Evolutionary conservation across 1,140 invertebrate species (phyloP), one percentile per base, ranked within the genome.

Genomic region (Lysiphlebus fabarum): DNA sequence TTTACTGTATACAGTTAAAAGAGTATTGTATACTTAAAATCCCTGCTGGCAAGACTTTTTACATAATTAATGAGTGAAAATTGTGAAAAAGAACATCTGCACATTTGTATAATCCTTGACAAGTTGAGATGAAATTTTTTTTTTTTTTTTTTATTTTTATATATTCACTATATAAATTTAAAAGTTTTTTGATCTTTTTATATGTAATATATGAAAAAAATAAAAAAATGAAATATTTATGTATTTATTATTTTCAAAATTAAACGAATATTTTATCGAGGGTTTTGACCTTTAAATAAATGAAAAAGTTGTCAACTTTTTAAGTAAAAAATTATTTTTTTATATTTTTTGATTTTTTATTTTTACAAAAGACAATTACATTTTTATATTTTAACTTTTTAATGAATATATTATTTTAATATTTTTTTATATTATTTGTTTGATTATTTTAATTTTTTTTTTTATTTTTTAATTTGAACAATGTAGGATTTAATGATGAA

Each of bases 51-150:
- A 48, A 12, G 9, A 34, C 50, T 47, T 49, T 44, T 33, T 60
- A 60, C 53, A 60, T 60, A 60, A 60, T 60, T 60, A 60, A 60
- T 54, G 44, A 55, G 44, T 41, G 44, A 54, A 60, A 53, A 49
- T 14, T 43, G 51, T 48, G 51, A 60, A 50, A 44, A 49, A 17
- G 12, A 60, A 60, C 58, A 60, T 53, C 58, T 60, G 58, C 40
- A 55, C 58, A 60, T 60, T 60, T 60, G 58, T 60, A 60, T 60
- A 60, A 60, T 55, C 53, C 53, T 47, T 55, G 33, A 54, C 45
- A n/a, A 55, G 49, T 37, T 43, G 14, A 41, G 38, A 43, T 36
- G 33, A 51, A 44, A 41, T 11, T 34, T 37, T 38, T 57, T 38
- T n/a, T 9, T 26, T 26, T 2, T 26, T 26, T 26, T 26, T 26